A percentile compares a stretch with the other conserved stretches of the same genome.
phyloP scores from a whole-genome alignment of 92 coral and sea anemone genomes.

The Palythoa caribaeorum region DNA sequence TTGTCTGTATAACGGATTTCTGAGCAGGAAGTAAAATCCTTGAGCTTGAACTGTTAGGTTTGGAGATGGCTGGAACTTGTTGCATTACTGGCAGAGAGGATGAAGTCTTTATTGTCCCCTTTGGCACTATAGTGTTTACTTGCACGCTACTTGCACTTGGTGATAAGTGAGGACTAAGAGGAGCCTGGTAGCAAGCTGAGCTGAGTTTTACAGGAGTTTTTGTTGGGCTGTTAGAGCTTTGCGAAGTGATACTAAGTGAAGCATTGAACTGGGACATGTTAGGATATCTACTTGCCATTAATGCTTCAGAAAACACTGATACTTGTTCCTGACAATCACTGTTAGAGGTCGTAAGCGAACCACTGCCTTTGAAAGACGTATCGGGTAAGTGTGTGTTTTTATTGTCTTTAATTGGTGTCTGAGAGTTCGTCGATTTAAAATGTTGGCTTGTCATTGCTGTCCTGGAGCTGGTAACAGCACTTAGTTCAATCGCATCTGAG shows the following conservation, averaged over 20 bases:
- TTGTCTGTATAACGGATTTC: slow-evolving; percentile 8
- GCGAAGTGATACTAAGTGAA: slow-evolving; percentile 22
- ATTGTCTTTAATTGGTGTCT: slow-evolving; percentile 5
- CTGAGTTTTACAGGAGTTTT: background rate
- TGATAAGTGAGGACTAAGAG: slow-evolving; percentile 46
- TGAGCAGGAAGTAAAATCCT: slow-evolving; percentile 37
- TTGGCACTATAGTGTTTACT: slow-evolving; percentile 22
- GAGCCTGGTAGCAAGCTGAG: slow-evolving; percentile 45
- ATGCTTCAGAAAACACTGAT: background rate
- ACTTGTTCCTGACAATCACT: slow-evolving; percentile 14
- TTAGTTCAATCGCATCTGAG: background rate
- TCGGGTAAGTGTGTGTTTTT: background rate
- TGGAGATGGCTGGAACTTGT: slow-evolving; percentile 30
- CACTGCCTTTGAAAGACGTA: background rate
- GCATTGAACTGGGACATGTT: slow-evolving; percentile 12
- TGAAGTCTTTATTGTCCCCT: background rate
- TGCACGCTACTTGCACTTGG: slow-evolving; percentile 41
- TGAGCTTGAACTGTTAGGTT: slow-evolving; percentile 18
- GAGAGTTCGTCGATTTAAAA: background rate
- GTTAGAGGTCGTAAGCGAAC: background rate
- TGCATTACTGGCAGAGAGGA: background rate
- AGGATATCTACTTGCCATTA: slow-evolving; percentile 3
- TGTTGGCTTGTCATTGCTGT: background rate
- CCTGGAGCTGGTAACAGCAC: background rate
- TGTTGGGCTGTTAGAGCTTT: slow-evolving; percentile 9